Evolutionary conservation across 2,888 invertebrate species (phyloP), one percentile per base, ranked within the genome.

Genomic region (Epiblema foenella): DNA sequence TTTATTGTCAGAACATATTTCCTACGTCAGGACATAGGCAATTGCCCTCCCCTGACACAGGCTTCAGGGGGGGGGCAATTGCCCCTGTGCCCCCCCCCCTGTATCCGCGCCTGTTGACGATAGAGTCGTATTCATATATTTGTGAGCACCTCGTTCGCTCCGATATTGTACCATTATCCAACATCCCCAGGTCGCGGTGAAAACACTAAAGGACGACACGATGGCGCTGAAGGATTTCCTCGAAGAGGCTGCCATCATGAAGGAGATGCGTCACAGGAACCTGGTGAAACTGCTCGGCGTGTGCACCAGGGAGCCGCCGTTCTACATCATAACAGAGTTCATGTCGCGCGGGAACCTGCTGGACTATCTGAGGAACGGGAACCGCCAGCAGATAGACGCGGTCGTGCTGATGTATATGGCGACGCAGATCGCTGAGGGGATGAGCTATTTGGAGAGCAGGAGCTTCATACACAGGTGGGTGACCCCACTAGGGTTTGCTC

Each of bases 191-290:
- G 93, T 99, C 65, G 99, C 99, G 39, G 99, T 99, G 12, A 99
- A 99, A 93, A 99, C 99, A 0, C 94, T 99, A 15, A 99, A 99
- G 73, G 99, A 99, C 91, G 99, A 99, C 88, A 99, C 99, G 20
- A 99, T 99, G 99, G 99, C 99, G 12, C 94, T 99, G 72, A 99
- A 99, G 89, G 99, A 99, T 90, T 99, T 99, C 91, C 94, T 99
- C 64, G 99, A 99, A 85, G 99, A 99, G 91, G 99, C 99, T 1
- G 97, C 98, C 68, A 99, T 99, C 70, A 99, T 99, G 99, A 99
- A 99, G 88, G 99, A 99, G 93, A 99, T 99, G 98, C 98, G 98
- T 81, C 99, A 99, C 93, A 97, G 98, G 33, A 99, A 99, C 94
- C 95, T 99, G 80, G 99, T 99, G 75, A 99, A 99, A 89, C 94